Percentiles rank a stretch among this genome's conserved stretches.
Evolutionary conservation across 2,797 vertebrate genomes (phyloP).

Genomic region (Serranus cabrilla): DNA sequence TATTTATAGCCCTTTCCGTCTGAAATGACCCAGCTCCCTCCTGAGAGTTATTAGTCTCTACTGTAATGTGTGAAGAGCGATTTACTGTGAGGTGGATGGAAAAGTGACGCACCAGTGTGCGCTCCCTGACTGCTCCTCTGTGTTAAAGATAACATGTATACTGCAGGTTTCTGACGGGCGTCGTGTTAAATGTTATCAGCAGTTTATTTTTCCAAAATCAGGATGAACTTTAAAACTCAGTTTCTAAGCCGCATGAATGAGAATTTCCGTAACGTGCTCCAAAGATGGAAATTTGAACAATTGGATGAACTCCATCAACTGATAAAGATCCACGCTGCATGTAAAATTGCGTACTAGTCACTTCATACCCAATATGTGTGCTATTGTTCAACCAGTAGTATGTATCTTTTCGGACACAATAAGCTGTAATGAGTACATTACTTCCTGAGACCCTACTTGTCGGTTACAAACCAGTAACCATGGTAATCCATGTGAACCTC

Average conservation of each 20-base stretch:
- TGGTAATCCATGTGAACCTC: too few species aligned
- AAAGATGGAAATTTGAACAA: neutral
- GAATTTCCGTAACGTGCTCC: neutral
- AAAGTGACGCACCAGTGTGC: constrained; percentile 34
- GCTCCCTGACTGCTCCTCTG: constrained; percentile 8
- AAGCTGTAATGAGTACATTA: too few species aligned
- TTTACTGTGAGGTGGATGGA: constrained; percentile 27
- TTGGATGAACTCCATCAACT: neutral
- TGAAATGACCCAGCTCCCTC: constrained; percentile 37
- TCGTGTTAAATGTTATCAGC: neutral
- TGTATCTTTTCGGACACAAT: too few species aligned
- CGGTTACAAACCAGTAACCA: too few species aligned
- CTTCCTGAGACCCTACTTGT: too few species aligned
- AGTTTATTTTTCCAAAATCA: neutral
- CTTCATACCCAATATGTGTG: too few species aligned
- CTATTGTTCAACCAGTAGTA: too few species aligned
- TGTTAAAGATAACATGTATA: constrained; percentile 22
- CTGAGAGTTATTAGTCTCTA: constrained; percentile 28
- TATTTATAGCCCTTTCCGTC: constrained; percentile 45
- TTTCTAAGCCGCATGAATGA: neutral
- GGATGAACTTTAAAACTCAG: neutral
- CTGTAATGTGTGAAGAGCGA: constrained; percentile 41
- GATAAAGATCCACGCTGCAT: neutral
- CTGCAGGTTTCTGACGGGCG: neutral
- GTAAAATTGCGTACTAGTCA: too few species aligned